Conservation (phyloP, 2,888 invertebrate species). For the Philhelius pedissequus region DNA sequence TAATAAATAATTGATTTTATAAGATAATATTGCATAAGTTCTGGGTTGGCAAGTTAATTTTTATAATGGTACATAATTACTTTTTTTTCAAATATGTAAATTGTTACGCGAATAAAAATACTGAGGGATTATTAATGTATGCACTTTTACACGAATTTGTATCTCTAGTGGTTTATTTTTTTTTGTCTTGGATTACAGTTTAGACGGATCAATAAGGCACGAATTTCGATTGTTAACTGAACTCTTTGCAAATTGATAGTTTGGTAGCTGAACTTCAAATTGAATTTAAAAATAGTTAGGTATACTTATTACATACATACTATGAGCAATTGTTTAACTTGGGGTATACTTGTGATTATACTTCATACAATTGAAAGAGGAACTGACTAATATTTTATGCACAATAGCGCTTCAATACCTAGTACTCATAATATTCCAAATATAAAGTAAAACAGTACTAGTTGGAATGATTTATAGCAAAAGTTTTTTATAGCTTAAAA, state of each 20-base stretch:
- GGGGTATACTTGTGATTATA: not conserved
- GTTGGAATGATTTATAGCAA: not conserved
- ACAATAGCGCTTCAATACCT: not conserved
- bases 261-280: not conserved
- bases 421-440: not conserved
- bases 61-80: slow-evolving; percentile 2
- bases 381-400: slow-evolving; percentile 11
- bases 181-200: not conserved
- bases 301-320: too few species aligned
- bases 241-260: not conserved
- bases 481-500: not conserved
- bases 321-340: not conserved
- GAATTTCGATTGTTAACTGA: slow-evolving; percentile 24
- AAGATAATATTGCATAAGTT: slow-evolving; percentile 8
- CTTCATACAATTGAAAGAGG: slow-evolving; percentile 14
- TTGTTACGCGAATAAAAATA: not conserved
- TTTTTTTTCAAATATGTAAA: not conserved
- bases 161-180: not conserved
- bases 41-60: not conserved
- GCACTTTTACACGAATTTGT: not conserved
- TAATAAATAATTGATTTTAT: not conserved
- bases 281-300: not conserved
- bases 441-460: not conserved
- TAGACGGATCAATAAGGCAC: not conserved
- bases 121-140: not conserved